Evolutionary conservation across 2,888 invertebrate species (phyloP).

Genomic region (Mesorhabditis belari): DNA sequence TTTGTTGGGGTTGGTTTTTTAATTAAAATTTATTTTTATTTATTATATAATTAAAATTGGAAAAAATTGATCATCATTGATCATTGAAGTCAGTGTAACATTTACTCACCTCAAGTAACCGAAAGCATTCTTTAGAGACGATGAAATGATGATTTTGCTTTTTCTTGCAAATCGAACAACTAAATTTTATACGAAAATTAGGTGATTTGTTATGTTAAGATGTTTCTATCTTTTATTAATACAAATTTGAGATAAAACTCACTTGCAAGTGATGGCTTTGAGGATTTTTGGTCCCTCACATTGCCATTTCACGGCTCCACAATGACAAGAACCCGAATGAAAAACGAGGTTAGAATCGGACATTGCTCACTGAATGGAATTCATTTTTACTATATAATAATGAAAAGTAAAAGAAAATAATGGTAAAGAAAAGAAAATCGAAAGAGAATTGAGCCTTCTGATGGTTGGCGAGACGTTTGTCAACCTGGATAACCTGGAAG

Average conservation of each 20-base stretch:
- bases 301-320: slow-evolving; percentile 34
- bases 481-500: too few relatives aligned
- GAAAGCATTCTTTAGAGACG: slow-evolving; percentile 56
- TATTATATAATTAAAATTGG: too few relatives aligned
- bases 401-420: too few relatives aligned
- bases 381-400: too few relatives aligned
- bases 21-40: too few relatives aligned
- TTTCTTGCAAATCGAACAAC: slow-evolving; percentile 59
- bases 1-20: too few relatives aligned
- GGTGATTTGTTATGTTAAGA: too few relatives aligned
- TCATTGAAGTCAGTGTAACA: too few relatives aligned
- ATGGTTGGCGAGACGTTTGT: too few relatives aligned
- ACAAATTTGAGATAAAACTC: slow-evolving; percentile 6
- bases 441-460: too few relatives aligned
- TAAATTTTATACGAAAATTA: slow-evolving; percentile 32
- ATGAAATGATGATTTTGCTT: slow-evolving; percentile 59
- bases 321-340: slow-evolving; percentile 37
- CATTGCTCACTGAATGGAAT: neutral
- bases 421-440: too few relatives aligned
- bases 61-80: too few relatives aligned
- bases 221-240: neutral
- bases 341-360: slow-evolving; percentile 9
- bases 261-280: slow-evolving; percentile 35
- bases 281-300: slow-evolving; percentile 25
- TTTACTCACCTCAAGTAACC: slow-evolving; percentile 34